Conservation (phyloP, 2,797 vertebrate species). For the Clarias laeviceps region DNA sequence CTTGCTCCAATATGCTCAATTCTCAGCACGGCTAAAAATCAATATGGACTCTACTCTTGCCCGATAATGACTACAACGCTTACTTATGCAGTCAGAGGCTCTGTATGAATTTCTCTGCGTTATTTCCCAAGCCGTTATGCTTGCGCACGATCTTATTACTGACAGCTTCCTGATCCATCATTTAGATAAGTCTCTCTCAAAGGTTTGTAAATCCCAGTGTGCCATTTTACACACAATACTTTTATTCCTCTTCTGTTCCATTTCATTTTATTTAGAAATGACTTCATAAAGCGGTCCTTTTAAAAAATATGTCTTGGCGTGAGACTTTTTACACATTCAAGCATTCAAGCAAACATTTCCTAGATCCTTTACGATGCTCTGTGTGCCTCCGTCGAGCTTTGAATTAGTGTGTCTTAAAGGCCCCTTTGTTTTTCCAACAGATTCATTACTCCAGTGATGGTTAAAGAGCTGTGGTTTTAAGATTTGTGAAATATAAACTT, state of each 20-base stretch:
- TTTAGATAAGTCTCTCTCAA: constrained; percentile 26
- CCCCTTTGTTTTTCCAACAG: background rate
- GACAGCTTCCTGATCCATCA: constrained; percentile 42
- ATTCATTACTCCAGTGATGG: background rate
- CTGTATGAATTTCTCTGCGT: constrained; percentile 1
- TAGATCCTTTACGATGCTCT: no score
- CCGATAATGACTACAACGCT: constrained; percentile 40
- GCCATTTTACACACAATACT: constrained; percentile 35
- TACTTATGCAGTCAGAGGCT: constrained; percentile 22
- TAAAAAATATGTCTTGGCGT: background rate
- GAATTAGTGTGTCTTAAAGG: background rate
- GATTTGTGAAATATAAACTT: background rate
- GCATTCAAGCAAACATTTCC: background rate
- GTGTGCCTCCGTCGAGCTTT: background rate
- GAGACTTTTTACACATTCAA: background rate
- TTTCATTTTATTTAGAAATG: background rate
- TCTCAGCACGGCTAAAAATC: constrained; percentile 36
- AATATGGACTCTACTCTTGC: constrained; percentile 24
- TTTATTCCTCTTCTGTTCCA: background rate
- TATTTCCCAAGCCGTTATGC: constrained; percentile 15
- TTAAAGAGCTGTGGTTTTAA: background rate
- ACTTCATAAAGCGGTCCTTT: constrained; percentile 1
- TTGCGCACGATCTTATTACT: constrained; percentile 29
- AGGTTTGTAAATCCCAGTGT: background rate
- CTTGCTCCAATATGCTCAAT: constrained; percentile 27